Percentiles rank a stretch among this genome's conserved stretches.
phyloP scores from a whole-genome alignment of 1,140 invertebrate species.

The Platorchestia sp. region DNA sequence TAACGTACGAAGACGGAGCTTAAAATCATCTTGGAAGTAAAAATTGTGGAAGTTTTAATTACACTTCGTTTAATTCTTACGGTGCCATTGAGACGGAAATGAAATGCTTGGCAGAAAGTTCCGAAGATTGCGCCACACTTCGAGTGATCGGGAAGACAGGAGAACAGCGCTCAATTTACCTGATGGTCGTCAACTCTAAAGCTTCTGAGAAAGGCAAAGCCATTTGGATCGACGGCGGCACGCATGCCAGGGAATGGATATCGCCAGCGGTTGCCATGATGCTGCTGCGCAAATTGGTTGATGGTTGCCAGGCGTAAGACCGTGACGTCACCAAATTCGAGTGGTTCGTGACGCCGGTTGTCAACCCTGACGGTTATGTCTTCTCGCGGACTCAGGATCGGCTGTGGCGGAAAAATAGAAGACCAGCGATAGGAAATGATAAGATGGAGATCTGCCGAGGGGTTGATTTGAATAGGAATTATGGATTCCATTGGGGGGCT shows the following conservation, averaged over 20 bases:
- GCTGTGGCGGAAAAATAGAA: constrained; percentile 34
- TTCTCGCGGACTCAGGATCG: not conserved
- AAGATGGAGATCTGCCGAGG: not conserved
- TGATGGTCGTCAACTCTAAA: not conserved
- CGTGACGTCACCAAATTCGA: not conserved
- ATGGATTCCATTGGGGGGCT: constrained; percentile 25
- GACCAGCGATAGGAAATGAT: not conserved
- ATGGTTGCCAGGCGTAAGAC: not conserved
- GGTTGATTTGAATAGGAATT: constrained; percentile 44
- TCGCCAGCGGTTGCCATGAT: constrained; percentile 9
- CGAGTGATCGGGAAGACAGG: not conserved
- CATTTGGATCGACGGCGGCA: constrained; percentile 44
- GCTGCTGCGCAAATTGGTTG: not conserved
- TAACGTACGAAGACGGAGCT: not conserved
- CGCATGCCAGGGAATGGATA: constrained; percentile 37
- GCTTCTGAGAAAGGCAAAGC: not conserved
- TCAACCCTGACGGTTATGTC: constrained; percentile 32
- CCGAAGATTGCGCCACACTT: not conserved
- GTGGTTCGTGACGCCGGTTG: constrained; percentile 40
- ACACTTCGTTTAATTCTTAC: not conserved
- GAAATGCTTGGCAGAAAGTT: not conserved
- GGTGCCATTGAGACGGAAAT: not conserved
- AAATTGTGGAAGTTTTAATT: constrained; percentile 1
- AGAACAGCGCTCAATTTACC: not conserved
- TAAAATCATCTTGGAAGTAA: not conserved